These are phyloP conservation scores for Sternarchorhynchus goeldii DNA, from an alignment of 2,797 vertebrate genomes.

Conservation along the genomic window DNA sequence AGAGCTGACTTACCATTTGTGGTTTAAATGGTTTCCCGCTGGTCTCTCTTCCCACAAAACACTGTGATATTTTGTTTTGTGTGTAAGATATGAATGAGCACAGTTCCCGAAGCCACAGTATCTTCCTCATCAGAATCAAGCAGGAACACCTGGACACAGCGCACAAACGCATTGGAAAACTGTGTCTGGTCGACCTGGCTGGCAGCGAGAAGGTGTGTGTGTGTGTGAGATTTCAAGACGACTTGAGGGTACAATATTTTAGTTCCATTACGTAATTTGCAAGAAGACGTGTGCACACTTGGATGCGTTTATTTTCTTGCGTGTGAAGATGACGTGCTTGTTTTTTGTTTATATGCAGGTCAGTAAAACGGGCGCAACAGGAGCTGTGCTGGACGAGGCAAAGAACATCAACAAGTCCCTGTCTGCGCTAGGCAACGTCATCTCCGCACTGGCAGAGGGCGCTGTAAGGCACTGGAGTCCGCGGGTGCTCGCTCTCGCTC, in stretches of 20 bases:
- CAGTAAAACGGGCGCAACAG: slow-evolving; percentile 94
- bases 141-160: slow-evolving; percentile 92
- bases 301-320: not conserved
- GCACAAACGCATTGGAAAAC: slow-evolving; percentile 92
- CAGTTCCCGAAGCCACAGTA: slow-evolving; percentile 96
- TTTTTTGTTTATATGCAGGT: slow-evolving; percentile 72
- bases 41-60: not conserved
- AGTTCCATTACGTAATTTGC: too few species aligned
- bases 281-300: too few species aligned
- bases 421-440: slow-evolving; percentile 92
- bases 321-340: not conserved
- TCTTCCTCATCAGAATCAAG: slow-evolving; percentile 94
- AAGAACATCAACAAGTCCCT: slow-evolving; percentile 98
- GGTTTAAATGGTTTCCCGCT: too few species aligned
- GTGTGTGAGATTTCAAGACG: not conserved
- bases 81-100: slow-evolving; percentile 91
- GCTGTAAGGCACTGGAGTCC: slow-evolving; percentile 71
- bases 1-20: too few species aligned
- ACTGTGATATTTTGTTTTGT: not conserved
- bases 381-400: slow-evolving; percentile 90
- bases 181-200: slow-evolving; percentile 92
- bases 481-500: too few species aligned
- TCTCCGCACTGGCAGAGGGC: slow-evolving; percentile 92
- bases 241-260: too few species aligned
- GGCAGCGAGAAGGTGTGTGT: slow-evolving; percentile 88